Evolutionary conservation across 2,113 vertebrate species (phyloP).

Genomic region (Perca fluviatilis): DNA sequence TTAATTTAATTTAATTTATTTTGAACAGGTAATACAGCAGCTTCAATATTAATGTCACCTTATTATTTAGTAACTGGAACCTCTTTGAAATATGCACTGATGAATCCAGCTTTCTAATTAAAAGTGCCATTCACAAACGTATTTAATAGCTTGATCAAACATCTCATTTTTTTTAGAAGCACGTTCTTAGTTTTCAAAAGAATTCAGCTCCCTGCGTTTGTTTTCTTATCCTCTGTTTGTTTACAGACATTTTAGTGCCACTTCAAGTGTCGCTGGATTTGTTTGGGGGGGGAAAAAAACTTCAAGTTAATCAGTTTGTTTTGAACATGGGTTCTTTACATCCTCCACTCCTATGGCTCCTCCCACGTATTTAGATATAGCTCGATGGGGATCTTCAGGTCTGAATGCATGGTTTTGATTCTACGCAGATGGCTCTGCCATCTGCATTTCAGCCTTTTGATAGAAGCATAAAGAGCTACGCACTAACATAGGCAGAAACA

Average conservation of each 20-base stretch:
- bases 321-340: slow-evolving; percentile 75
- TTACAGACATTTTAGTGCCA: slow-evolving; percentile 52
- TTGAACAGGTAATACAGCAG: slow-evolving; percentile 50
- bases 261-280: slow-evolving; percentile 61
- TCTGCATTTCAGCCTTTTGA: slow-evolving; percentile 85
- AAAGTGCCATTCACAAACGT: slow-evolving; percentile 61
- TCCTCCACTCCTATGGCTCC: slow-evolving; percentile 74
- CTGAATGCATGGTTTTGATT: slow-evolving; percentile 85
- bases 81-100: slow-evolving; percentile 59
- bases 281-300: slow-evolving; percentile 47
- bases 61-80: slow-evolving; percentile 61
- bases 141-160: slow-evolving; percentile 57
- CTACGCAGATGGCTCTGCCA: slow-evolving; percentile 84
- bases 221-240: slow-evolving; percentile 61
- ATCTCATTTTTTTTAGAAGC: slow-evolving; percentile 37
- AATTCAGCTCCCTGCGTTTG: slow-evolving; percentile 27
- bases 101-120: slow-evolving; percentile 68
- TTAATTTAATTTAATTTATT: slow-evolving; percentile 49
- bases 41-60: slow-evolving; percentile 62
- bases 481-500: slow-evolving; percentile 71
- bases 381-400: slow-evolving; percentile 81
- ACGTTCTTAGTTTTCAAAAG: slow-evolving; percentile 27
- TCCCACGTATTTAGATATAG: slow-evolving; percentile 78
- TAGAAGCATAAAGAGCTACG: slow-evolving; percentile 78
- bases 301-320: slow-evolving; percentile 82